Conservation (phyloP, 2,888 invertebrate species). For the Cheilosia vulpina region DNA sequence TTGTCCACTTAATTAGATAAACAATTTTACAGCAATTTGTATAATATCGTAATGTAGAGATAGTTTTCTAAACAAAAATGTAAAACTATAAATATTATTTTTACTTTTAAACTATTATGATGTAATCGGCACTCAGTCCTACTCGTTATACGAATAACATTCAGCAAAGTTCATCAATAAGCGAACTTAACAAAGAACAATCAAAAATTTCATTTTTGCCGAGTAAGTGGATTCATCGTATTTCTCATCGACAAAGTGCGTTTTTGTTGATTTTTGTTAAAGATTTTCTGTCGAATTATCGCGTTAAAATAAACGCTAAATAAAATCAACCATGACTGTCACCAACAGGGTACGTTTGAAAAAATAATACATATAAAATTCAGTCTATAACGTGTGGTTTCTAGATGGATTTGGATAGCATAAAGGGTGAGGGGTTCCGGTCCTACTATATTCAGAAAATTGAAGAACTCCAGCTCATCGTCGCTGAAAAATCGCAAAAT, state of each 20-base stretch:
- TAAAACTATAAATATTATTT: too few relatives aligned
- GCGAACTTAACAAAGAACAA: conserved; percentile 41
- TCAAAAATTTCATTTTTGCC: conserved; percentile 62
- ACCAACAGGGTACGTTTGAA: conserved; percentile 79
- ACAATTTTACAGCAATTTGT: too few relatives aligned
- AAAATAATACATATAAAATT: background rate
- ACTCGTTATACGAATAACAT: conserved; percentile 30
- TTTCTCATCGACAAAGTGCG: conserved; percentile 25
- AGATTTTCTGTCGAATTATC: background rate
- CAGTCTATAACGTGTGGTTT: background rate
- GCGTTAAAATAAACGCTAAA: conserved; percentile 42
- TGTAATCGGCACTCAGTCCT: background rate
- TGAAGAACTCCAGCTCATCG: conserved; percentile 97
- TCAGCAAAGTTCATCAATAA: background rate
- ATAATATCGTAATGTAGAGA: too few relatives aligned
- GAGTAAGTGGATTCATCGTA: conserved; percentile 66
- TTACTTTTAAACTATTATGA: background rate
- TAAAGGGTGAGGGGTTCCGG: conserved; percentile 92
- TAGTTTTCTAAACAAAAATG: too few relatives aligned
- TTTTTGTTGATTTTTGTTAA: conserved; percentile 47
- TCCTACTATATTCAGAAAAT: conserved; percentile 99
- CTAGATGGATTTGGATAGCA: conserved; percentile 82
- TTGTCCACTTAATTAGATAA: too few relatives aligned
- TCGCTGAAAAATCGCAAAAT: conserved; percentile 99
- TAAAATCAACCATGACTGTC: conserved; percentile 79